These are phyloP conservation scores for Asobara japonica DNA, from an alignment of 1,140 invertebrate genomes.

Conservation along the genomic window DNA sequence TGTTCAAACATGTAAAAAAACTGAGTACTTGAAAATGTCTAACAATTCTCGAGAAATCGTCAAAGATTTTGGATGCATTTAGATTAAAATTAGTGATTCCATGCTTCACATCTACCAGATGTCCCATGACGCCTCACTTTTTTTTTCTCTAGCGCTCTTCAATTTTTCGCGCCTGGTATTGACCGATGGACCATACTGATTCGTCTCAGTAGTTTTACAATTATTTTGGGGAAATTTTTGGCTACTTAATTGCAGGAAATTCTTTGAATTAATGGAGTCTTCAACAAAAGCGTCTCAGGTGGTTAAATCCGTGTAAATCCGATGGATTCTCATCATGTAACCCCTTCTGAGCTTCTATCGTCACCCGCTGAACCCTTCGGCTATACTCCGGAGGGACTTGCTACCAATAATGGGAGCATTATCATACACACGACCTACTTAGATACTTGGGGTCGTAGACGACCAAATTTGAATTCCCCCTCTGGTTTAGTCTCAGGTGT, in stretches of 20 bases:
- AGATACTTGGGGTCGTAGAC: constrained; percentile 28
- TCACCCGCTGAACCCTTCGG: background rate
- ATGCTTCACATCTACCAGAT: too few relatives aligned
- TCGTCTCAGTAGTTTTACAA: too few relatives aligned
- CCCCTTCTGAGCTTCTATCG: background rate
- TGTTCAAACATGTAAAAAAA: too few relatives aligned
- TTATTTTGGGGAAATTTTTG: too few relatives aligned
- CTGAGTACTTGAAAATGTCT: too few relatives aligned
- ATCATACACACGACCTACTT: constrained; percentile 64
- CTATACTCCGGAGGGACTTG: constrained; percentile 38
- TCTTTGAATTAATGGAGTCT: constrained; percentile 2
- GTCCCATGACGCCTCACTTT: too few relatives aligned
- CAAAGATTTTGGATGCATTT: too few relatives aligned
- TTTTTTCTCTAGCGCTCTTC: too few relatives aligned
- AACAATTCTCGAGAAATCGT: too few relatives aligned
- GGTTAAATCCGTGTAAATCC: constrained; percentile 51
- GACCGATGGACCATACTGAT: too few relatives aligned
- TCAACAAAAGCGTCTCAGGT: constrained; percentile 53
- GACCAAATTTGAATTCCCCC: constrained; percentile 41
- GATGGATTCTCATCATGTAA: constrained; percentile 34
- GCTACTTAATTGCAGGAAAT: background rate
- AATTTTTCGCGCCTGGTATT: too few relatives aligned
- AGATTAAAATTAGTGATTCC: too few relatives aligned
- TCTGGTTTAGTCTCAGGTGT: constrained; percentile 45
- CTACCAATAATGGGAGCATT: constrained; percentile 57